A percentile compares a stretch with the other conserved stretches of the same genome.
Conservation (phyloP, 30 jellyfish, hydroid and myxozoan genomes). For the Turritopsis rubra region DNA sequence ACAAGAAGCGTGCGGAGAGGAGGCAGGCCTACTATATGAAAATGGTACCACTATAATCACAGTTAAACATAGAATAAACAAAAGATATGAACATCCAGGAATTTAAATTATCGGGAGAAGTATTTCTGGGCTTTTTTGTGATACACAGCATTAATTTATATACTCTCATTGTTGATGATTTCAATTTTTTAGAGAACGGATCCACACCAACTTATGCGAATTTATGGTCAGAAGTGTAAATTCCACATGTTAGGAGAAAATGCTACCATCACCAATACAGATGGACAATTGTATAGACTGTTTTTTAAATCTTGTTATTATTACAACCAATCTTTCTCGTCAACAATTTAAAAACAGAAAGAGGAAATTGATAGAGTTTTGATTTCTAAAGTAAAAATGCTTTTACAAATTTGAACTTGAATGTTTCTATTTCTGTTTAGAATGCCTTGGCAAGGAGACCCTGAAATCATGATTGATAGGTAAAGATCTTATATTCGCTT, state of each 20-base stretch:
- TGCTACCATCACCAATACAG: conserved; percentile 45
- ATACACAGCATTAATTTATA: no score
- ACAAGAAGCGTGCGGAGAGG: conserved; percentile 84
- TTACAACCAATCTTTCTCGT: neutral
- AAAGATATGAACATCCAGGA: no score
- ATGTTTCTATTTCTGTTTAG: conserved; percentile 16
- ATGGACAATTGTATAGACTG: conserved; percentile 63
- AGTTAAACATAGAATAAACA: neutral
- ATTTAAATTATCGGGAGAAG: no score
- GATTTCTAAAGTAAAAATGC: neutral
- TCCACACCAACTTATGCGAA: conserved; percentile 78
- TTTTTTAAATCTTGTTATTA: neutral
- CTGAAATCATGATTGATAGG: conserved; percentile 83
- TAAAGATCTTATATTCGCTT: neutral
- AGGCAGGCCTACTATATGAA: conserved; percentile 71
- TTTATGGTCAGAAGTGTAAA: conserved; percentile 84
- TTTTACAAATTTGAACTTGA: no score
- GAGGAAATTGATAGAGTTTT: neutral
- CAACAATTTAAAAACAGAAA: neutral
- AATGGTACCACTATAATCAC: conserved; percentile 45
- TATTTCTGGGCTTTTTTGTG: no score
- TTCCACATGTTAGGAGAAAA: conserved; percentile 46
- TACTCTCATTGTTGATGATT: no score
- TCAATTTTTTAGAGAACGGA: conserved; percentile 58
- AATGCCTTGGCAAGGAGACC: conserved; percentile 97